Conservation (phyloP, 2,888 invertebrate genomes). For the Sialis lutaria region DNA sequence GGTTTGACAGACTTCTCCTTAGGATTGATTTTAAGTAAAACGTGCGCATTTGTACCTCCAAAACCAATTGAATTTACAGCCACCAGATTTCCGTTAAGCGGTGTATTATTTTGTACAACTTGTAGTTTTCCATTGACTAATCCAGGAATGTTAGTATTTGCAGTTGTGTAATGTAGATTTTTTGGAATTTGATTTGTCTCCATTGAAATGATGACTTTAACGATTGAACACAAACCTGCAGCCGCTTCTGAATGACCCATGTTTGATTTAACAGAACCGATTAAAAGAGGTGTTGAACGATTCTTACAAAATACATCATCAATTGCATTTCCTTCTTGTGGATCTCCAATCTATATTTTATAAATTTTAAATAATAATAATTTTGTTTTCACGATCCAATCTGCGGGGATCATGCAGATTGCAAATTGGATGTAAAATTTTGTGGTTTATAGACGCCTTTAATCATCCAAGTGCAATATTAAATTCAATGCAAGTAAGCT, state of each 20-base stretch:
- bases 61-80: constrained; percentile 50
- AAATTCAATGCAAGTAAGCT: no score
- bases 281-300: constrained; percentile 34
- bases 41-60: constrained; percentile 42
- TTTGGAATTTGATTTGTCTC: constrained; percentile 46
- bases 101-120: constrained; percentile 31
- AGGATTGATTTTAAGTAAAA: constrained; percentile 26
- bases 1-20: no score
- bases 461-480: no score
- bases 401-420: no score
- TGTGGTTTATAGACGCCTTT: no score
- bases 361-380: no score
- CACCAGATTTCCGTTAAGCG: constrained; percentile 33
- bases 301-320: constrained; percentile 35
- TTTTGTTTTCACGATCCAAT: no score
- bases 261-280: constrained; percentile 32
- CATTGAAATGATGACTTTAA: constrained; percentile 46
- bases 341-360: constrained; percentile 29
- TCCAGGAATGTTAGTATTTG: constrained; percentile 30
- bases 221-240: constrained; percentile 31
- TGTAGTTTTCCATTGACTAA: constrained; percentile 30
- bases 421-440: no score
- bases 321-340: constrained; percentile 44
- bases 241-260: constrained; percentile 26
- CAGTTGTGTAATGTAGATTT: constrained; percentile 47